These are phyloP conservation scores for Acanthosepion esculentum DNA, from an alignment of 2,888 invertebrate genomes.

Conservation along the genomic window DNA sequence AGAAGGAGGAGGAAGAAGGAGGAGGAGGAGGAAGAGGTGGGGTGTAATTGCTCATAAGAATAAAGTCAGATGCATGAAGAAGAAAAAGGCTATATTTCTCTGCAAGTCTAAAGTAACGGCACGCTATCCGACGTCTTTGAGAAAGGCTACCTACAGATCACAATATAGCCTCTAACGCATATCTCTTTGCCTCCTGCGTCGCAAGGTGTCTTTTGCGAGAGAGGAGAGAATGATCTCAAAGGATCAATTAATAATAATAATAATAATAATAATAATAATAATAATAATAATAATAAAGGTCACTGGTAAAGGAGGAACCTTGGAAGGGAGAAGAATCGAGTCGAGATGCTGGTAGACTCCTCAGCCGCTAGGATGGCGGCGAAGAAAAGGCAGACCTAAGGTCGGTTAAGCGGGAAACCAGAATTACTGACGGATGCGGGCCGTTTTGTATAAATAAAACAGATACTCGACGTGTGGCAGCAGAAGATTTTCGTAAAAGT, in stretches of 20 bases:
- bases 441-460: not conserved
- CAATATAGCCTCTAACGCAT: not conserved
- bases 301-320: not conserved
- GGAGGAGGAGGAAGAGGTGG: not conserved
- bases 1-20: not conserved
- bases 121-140: not conserved
- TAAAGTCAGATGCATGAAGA: not conserved
- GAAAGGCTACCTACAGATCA: not conserved
- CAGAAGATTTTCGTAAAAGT: not conserved
- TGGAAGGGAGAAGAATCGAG: not conserved
- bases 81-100: not conserved
- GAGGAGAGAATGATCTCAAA: not conserved
- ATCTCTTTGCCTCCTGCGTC: not conserved
- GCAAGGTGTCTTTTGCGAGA: not conserved
- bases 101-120: not conserved
- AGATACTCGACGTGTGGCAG: not conserved
- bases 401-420: not conserved
- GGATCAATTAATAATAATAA: not conserved
- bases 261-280: not conserved
- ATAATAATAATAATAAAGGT: not conserved
- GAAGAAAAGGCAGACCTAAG: not conserved
- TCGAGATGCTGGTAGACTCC: not conserved
- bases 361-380: not conserved
- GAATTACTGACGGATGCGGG: not conserved
- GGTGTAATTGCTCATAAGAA: not conserved